phyloP scores from a whole-genome alignment of 2,113 vertebrate species.

The Cromileptes altivelis region DNA sequence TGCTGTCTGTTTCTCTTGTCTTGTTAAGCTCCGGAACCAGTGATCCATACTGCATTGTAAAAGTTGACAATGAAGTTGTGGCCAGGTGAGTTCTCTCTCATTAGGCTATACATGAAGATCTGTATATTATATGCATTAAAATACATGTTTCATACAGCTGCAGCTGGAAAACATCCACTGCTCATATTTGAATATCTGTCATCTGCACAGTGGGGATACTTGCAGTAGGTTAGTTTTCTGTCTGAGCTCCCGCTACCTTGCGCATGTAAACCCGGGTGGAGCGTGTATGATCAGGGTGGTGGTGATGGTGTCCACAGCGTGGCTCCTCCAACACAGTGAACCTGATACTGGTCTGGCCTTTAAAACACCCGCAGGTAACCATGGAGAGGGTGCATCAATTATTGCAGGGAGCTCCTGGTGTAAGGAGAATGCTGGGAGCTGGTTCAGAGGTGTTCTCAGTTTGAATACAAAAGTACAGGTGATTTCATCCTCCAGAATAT shows the following conservation, averaged over 20 bases:
- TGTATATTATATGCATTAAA: not conserved
- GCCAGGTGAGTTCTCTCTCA: constrained; percentile 87
- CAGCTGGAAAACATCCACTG: not conserved
- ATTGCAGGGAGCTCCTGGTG: constrained; percentile 75
- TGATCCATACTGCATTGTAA: constrained; percentile 93
- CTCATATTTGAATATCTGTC: not conserved
- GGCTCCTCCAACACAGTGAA: constrained; percentile 69
- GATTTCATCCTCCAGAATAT: not conserved
- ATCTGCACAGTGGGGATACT: constrained; percentile 7
- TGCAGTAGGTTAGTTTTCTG: constrained; percentile 12
- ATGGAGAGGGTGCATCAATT: constrained; percentile 85
- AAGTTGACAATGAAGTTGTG: constrained; percentile 93
- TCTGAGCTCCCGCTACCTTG: constrained; percentile 17
- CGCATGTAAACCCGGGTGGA: constrained; percentile 45
- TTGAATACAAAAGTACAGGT: not conserved
- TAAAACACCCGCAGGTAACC: constrained; percentile 84
- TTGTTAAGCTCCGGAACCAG: constrained; percentile 90
- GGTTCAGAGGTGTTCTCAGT: constrained; percentile 26
- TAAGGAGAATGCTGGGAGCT: constrained; percentile 48
- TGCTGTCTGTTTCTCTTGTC: constrained; percentile 16
- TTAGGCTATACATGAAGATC: not conserved
- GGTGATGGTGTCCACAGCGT: constrained; percentile 57
- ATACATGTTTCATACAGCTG: not conserved
- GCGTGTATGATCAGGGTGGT: constrained; percentile 58
- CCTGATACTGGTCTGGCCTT: constrained; percentile 82